Evolutionary conservation across 64 coral and sea anemone genomes (phyloP).

Genomic region (Platygyra sinensis): DNA sequence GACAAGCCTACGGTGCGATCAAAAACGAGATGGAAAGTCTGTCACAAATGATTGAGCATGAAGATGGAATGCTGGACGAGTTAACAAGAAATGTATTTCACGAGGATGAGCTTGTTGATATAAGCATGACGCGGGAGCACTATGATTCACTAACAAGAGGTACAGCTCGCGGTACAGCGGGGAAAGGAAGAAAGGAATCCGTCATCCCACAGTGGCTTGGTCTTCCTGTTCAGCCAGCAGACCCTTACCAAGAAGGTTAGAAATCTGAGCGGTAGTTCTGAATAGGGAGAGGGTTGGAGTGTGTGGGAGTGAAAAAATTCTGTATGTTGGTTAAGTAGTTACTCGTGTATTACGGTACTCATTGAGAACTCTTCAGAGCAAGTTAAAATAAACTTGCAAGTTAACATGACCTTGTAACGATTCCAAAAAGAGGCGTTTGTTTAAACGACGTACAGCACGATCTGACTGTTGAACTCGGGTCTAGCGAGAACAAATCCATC

Average conservation of each 20-base stretch:
- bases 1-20: not conserved
- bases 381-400: too few species aligned
- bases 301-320: too few species aligned
- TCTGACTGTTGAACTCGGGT: too few species aligned
- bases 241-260: conserved; percentile 26
- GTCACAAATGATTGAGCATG: not conserved
- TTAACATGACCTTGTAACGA: too few species aligned
- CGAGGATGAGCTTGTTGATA: not conserved
- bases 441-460: too few species aligned
- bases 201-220: conserved; percentile 30
- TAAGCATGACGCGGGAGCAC: not conserved
- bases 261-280: not conserved
- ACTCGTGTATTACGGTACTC: too few species aligned
- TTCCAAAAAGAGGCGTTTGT: too few species aligned
- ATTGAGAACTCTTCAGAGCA: too few species aligned
- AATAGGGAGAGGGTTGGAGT: not conserved
- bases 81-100: not conserved
- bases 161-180: not conserved
- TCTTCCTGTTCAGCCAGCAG: conserved; percentile 4
- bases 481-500: too few species aligned
- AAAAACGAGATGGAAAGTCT: not conserved
- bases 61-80: not conserved
- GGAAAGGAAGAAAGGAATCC: not conserved
- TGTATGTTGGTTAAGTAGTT: too few species aligned
- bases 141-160: conserved; percentile 10